phyloP scores from a whole-genome alignment of 1,140 invertebrate genomes.

The Hycleus phaleratus region DNA sequence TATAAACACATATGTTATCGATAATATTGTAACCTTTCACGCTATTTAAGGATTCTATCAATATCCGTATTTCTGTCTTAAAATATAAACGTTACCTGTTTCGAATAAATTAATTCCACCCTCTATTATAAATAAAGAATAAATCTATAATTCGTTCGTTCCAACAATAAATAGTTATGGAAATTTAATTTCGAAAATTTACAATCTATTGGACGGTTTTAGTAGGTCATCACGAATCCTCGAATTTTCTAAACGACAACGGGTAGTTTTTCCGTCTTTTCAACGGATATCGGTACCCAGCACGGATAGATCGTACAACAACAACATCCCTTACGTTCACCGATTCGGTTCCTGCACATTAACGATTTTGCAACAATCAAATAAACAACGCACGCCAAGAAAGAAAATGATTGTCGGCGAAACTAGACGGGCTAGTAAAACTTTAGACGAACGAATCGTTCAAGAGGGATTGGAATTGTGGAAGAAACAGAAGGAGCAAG shows the following conservation, averaged over 20 bases:
- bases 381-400: not conserved
- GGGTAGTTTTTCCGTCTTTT: slow-evolving; percentile 1
- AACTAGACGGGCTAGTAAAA: slow-evolving; percentile 14
- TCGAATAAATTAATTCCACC: too few relatives aligned
- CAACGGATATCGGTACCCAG: slow-evolving; percentile 9
- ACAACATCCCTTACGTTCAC: slow-evolving; percentile 1
- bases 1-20: too few relatives aligned
- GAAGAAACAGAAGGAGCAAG: slow-evolving; percentile 28
- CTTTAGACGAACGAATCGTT: slow-evolving; percentile 22
- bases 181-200: too few relatives aligned
- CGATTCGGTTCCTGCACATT: not conserved
- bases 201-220: too few relatives aligned
- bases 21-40: too few relatives aligned
- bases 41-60: too few relatives aligned
- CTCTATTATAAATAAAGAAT: too few relatives aligned
- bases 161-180: too few relatives aligned
- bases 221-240: slow-evolving; percentile 7
- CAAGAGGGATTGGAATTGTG: slow-evolving; percentile 27
- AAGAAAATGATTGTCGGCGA: slow-evolving; percentile 1
- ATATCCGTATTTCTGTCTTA: too few relatives aligned
- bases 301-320: slow-evolving; percentile 9
- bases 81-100: too few relatives aligned
- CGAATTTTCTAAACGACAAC: slow-evolving; percentile 7
- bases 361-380: slow-evolving; percentile 8
- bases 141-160: too few relatives aligned